Percentiles rank a stretch among this genome's conserved stretches.
Evolutionary conservation across 2,113 vertebrate species (phyloP).

Genomic region (Alligator mississippiensis): DNA sequence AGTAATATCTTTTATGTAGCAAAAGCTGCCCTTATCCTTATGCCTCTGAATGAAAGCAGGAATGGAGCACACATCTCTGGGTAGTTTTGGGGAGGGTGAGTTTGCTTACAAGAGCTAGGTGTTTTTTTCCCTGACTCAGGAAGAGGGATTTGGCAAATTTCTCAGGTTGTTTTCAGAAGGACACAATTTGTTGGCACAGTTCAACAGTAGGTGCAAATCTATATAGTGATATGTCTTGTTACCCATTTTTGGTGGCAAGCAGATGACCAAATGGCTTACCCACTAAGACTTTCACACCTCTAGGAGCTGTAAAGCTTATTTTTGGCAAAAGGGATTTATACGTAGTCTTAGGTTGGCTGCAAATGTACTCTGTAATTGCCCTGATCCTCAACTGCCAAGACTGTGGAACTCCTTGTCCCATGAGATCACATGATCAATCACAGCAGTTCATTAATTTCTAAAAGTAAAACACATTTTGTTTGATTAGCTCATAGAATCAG

Average conservation of each 20-base stretch:
- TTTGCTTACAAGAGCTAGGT: neutral
- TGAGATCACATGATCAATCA: rapidly evolving
- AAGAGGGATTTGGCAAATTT: rapidly evolving
- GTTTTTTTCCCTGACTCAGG: neutral
- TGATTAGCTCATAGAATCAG: neutral
- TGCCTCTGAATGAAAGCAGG: neutral
- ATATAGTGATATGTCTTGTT: neutral
- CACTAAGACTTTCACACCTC: neutral
- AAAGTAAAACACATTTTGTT: neutral
- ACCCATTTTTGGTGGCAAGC: neutral
- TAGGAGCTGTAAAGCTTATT: neutral
- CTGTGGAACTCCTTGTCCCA: rapidly evolving
- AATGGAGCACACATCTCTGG: neutral
- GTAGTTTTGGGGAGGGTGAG: neutral
- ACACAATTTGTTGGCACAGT: neutral
- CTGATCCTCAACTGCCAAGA: neutral
- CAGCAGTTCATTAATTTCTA: neutral
- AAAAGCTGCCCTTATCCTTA: neutral
- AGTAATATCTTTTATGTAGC: neutral
- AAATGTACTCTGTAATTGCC: neutral
- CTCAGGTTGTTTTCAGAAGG: neutral
- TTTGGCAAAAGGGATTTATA: neutral
- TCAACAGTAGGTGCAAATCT: neutral
- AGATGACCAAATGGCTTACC: neutral
- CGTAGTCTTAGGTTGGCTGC: slow-evolving; percentile 2